A percentile compares a stretch with the other conserved stretches of the same genome.
phyloP scores from a whole-genome alignment of 2,888 invertebrate species.

The Leucoptera coffeella region DNA sequence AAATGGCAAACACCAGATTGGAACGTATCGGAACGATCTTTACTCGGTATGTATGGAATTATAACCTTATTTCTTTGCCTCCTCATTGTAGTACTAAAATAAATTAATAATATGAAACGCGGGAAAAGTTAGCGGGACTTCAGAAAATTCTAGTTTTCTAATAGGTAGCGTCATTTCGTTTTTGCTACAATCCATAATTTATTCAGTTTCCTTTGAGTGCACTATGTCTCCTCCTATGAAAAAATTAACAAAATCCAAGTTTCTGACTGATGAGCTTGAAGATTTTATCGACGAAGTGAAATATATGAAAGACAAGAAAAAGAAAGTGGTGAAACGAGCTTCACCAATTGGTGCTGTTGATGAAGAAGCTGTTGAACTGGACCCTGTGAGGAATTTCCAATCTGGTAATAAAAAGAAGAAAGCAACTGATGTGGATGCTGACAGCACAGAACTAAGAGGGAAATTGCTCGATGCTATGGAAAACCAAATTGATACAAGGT shows the following conservation, averaged over 20 bases:
- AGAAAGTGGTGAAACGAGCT: conserved; percentile 17
- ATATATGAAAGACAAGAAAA: conserved; percentile 17
- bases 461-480: conserved; percentile 24
- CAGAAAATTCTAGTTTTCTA: no score
- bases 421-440: conserved; percentile 11
- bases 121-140: no score
- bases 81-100: no score
- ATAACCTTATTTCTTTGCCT: no score
- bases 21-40: conserved; percentile 71
- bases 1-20: conserved; percentile 63
- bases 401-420: conserved; percentile 20
- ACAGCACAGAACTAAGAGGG: conserved; percentile 21
- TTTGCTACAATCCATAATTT: no score
- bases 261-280: conserved; percentile 16
- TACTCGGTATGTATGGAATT: conserved; percentile 55
- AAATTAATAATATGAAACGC: no score
- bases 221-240: conserved; percentile 18
- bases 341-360: conserved; percentile 12
- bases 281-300: conserved; percentile 21
- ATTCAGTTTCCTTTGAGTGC: no score
- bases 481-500: conserved; percentile 25
- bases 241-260: conserved; percentile 18
- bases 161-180: no score
- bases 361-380: no score
- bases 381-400: conserved; percentile 16